A percentile compares a stretch with the other conserved stretches of the same genome.
Conservation (phyloP, 2,113 vertebrate species). For the Columbina picui region DNA sequence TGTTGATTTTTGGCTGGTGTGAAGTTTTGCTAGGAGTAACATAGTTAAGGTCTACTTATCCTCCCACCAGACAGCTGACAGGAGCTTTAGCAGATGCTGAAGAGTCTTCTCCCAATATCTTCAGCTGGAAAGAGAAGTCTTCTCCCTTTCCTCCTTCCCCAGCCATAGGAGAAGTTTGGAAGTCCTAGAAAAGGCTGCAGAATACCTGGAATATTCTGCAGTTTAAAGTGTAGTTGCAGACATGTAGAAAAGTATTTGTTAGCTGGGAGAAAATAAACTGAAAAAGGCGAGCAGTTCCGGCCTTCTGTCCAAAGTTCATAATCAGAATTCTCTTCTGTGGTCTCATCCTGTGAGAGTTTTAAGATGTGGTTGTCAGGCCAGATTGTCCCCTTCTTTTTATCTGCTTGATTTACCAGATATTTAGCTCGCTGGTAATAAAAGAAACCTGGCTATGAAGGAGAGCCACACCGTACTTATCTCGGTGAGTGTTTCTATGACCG, state of each 20-base stretch:
- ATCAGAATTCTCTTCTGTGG: not conserved
- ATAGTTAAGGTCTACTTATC: not conserved
- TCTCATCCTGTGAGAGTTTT: not conserved
- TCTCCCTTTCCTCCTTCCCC: not conserved
- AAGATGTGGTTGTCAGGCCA: not conserved
- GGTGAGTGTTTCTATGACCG: not conserved
- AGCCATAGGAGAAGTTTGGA: not conserved
- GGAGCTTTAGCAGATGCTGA: not conserved
- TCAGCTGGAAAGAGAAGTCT: not conserved
- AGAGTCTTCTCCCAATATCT: not conserved
- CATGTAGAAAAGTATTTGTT: accelerated
- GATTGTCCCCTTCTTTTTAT: not conserved
- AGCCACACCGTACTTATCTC: not conserved
- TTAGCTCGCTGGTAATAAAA: not conserved
- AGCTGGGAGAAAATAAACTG: not conserved
- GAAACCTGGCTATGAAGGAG: not conserved
- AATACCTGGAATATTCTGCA: not conserved
- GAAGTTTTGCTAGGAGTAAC: not conserved
- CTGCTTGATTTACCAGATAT: not conserved
- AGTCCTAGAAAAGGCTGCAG: not conserved
- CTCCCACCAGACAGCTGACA: not conserved
- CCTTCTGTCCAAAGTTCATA: not conserved
- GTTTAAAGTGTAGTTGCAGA: not conserved
- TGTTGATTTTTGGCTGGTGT: not conserved
- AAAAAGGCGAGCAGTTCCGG: not conserved